phyloP scores from a whole-genome alignment of 2,113 vertebrate genomes.

The Prionailurus viverrinus region DNA sequence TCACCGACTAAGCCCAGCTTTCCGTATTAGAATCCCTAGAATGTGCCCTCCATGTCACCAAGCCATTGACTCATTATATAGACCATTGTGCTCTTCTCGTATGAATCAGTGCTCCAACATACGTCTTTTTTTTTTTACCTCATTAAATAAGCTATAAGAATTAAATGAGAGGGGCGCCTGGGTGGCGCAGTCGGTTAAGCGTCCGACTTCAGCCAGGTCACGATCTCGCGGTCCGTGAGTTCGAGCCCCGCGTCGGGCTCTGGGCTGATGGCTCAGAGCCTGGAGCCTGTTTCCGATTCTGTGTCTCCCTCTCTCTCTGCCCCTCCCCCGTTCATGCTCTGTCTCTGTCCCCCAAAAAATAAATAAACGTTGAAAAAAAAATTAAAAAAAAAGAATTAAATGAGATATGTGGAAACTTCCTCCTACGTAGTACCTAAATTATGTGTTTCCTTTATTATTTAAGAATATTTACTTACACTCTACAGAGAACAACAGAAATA shows the following conservation, averaged over 20 bases:
- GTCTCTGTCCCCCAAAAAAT: no score
- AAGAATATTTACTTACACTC: not conserved
- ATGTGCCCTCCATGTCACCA: not conserved
- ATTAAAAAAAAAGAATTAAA: not conserved
- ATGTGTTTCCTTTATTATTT: not conserved
- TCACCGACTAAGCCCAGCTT: not conserved
- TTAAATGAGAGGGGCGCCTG: not conserved
- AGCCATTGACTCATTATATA: not conserved
- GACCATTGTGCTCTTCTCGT: not conserved
- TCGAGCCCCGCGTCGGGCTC: no score
- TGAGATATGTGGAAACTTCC: not conserved
- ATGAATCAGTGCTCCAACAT: not conserved
- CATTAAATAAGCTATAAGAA: not conserved
- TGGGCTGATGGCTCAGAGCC: no score
- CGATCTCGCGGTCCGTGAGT: no score
- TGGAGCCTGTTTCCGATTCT: no score
- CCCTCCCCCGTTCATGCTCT: no score
- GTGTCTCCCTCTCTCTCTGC: no score
- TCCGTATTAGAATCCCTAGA: not conserved
- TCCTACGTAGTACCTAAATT: not conserved
- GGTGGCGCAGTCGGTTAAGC: no score
- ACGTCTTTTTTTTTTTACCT: not conserved
- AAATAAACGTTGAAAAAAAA: no score
- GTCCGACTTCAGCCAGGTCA: no score
- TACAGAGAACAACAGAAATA: conserved; percentile 18